Conservation (phyloP, 1,140 invertebrate species). For the Pemphigus obesinymphae region DNA sequence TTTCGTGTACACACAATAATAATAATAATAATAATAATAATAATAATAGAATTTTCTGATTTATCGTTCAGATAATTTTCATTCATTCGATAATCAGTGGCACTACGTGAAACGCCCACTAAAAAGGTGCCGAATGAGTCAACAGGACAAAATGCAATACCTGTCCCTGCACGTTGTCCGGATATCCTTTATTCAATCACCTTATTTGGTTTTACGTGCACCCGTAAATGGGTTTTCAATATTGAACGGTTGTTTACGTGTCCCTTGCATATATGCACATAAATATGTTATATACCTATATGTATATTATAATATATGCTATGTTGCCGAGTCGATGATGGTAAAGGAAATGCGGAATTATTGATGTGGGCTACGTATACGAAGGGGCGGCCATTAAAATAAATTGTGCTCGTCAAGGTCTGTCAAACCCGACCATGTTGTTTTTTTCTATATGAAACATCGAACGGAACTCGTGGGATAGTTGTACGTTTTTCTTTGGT, state of each 20-base stretch:
- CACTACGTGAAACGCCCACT: slow-evolving; percentile 30
- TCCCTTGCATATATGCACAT: neutral
- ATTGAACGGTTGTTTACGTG: neutral
- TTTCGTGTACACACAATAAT: slow-evolving; percentile 16
- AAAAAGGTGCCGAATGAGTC: slow-evolving; percentile 16
- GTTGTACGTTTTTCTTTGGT: neutral
- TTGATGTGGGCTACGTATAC: slow-evolving; percentile 33
- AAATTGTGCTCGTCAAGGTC: slow-evolving; percentile 39
- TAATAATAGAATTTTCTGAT: neutral
- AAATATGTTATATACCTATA: neutral
- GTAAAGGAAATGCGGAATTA: slow-evolving; percentile 39
- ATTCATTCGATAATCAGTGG: slow-evolving; percentile 26
- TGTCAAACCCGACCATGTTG: slow-evolving; percentile 21
- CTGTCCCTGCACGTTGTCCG: no score
- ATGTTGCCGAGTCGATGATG: neutral
- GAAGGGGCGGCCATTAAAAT: slow-evolving; percentile 39
- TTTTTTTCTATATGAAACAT: neutral
- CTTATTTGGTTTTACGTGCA: neutral
- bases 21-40: slow-evolving; percentile 8
- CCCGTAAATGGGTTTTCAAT: slow-evolving; percentile 1
- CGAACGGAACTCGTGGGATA: slow-evolving; percentile 21
- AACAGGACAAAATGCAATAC: slow-evolving; percentile 29
- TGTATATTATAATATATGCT: neutral
- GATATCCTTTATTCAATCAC: slow-evolving; percentile 19
- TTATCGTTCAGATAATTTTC: slow-evolving; percentile 10